Percentiles rank a stretch among this genome's conserved stretches.
Conservation (phyloP, 2,113 vertebrate species). For the Eptesicus fuscus region DNA sequence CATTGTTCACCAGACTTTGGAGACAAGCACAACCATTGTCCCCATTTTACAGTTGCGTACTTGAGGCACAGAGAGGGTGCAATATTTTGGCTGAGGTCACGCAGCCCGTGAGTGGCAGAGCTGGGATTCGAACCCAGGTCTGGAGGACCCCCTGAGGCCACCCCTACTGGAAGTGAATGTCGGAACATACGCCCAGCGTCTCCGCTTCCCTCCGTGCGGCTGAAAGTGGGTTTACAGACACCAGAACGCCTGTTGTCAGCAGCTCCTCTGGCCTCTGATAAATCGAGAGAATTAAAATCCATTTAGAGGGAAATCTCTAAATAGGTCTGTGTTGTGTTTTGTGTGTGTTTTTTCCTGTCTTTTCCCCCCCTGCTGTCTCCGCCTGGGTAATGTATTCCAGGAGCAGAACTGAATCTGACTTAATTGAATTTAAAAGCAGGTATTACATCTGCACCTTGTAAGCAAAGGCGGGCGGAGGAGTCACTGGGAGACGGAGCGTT, state of each 20-base stretch:
- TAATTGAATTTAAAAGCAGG: constrained; percentile 88
- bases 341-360: neutral
- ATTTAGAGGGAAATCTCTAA: constrained; percentile 78
- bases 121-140: neutral
- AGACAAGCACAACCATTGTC: neutral
- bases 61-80: neutral
- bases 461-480: constrained; percentile 64
- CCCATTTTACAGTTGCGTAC: neutral
- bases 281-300: constrained; percentile 75
- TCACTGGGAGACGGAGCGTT: constrained; percentile 64
- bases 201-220: neutral
- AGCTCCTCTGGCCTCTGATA: constrained; percentile 53
- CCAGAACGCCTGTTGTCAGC: neutral
- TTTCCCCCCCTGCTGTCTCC: constrained; percentile 65
- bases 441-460: constrained; percentile 79
- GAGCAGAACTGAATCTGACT: constrained; percentile 78
- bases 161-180: accelerated
- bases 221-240: neutral
- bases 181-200: neutral
- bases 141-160: accelerated
- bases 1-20: neutral
- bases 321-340: constrained; percentile 60
- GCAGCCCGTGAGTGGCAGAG: neutral
- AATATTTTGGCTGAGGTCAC: neutral
- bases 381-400: constrained; percentile 82